Base-by-base conservation (phyloP, 1,140 invertebrate species). In the Drosophila trapezifrons region DNA sequence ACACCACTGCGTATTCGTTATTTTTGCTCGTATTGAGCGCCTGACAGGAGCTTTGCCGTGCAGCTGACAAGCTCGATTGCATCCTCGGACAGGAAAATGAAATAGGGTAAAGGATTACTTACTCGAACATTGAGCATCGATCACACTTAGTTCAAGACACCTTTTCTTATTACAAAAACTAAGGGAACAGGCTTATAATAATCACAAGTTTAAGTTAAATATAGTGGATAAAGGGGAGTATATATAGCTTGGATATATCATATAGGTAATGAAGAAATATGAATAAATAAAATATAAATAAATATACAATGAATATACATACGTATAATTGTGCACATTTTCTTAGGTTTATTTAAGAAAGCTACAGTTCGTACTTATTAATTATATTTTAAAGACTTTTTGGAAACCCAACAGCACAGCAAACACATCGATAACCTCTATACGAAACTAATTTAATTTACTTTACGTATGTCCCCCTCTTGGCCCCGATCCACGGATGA, bases 1-100 rank as follows among this genome's bases (percentile, higher is more conserved):
- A 37, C 7, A 74, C 29, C 20, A 7, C n/a, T 47, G 54, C 69
- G 69, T 64, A 65, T 82, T 37, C 62, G 42, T 60, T 59, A 69
- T 78, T 69, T 70, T 47, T 57, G 40, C 32, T 37, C 17, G 42
- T 59, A 66, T 66, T 62, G 67, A 60, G 37, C 55, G 25, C 10
- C 37, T 59, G 55, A 74, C 71, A 74, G 57, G n/a, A 55, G 58
- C 47, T 63, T 63, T 38, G 47, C n/a, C 49, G n/a, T 15, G 38
- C 51, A 56, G 15, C 38, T 55, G 38, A 27, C 76, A 38, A 59
- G 35, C 32, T 32, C 15, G 7, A 59, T 59, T 59, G 46, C 45
- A 57, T 40, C 8, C 18, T n/a, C 4, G 32, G 13, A 37, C 13
- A 13, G 32, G n/a, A 22, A 54, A n/a, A 10, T 20, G 8, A 54